phyloP scores from a whole-genome alignment of 2,113 vertebrate genomes.

The Neomonachus schauinslandi region DNA sequence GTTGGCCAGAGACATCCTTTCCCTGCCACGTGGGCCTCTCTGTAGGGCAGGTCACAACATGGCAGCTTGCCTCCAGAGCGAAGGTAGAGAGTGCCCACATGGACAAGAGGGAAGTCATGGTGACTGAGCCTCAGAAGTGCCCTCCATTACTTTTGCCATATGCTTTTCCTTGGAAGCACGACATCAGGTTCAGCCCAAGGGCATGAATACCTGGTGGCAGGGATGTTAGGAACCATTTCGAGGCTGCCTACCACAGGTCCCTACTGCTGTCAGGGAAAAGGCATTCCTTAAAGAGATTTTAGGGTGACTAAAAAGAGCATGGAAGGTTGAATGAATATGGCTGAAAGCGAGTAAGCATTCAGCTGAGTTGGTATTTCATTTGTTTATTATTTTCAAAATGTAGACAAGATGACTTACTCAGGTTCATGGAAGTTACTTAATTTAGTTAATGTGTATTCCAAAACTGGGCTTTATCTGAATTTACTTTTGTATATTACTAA shows the following conservation, averaged over 20 bases:
- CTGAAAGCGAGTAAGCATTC: not conserved
- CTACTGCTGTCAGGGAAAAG: not conserved
- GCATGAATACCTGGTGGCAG: not conserved
- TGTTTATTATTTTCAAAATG: slow-evolving; percentile 38
- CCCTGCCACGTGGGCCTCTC: not conserved
- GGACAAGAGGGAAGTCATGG: not conserved
- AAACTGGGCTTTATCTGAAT: not conserved
- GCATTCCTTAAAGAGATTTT: not conserved
- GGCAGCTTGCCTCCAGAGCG: not conserved
- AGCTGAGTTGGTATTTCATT: not conserved
- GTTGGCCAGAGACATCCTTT: not conserved
- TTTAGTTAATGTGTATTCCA: not conserved
- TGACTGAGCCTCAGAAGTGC: not conserved
- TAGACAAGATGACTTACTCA: not conserved
- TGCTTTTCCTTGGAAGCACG: not conserved
- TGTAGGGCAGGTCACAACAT: not conserved
- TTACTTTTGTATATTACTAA: slow-evolving; percentile 44
- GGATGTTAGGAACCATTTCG: not conserved
- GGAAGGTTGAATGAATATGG: not conserved
- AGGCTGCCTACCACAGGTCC: not conserved
- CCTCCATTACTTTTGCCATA: not conserved
- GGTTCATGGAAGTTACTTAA: slow-evolving; percentile 27
- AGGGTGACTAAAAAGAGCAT: not conserved
- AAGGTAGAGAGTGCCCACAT: accelerated
- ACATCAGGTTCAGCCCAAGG: not conserved